Percentiles rank a stretch among this genome's conserved stretches.
Conservation (phyloP, 2,113 vertebrate species). For the Ptilorrhoa leucosticta region DNA sequence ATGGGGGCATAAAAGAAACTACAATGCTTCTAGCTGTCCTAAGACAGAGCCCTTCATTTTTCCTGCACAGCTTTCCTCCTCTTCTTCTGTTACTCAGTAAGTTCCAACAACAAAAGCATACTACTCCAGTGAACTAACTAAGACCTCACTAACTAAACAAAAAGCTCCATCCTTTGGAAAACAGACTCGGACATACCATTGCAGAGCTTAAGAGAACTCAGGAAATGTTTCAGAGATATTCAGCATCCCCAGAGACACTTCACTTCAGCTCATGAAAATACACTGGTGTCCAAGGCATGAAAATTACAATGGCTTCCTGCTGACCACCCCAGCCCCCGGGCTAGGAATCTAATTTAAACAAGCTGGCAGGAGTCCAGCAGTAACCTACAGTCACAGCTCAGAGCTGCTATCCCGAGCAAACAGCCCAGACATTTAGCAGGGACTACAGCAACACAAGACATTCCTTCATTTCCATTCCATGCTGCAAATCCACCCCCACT, state of each 20-base stretch:
- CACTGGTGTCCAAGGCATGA: constrained; percentile 60
- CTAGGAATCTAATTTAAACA: constrained; percentile 70
- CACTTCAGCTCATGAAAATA: constrained; percentile 74
- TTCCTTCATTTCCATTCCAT: constrained; percentile 4
- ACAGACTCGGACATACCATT: constrained; percentile 62
- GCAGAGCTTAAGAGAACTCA: constrained; percentile 62
- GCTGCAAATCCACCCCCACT: background rate
- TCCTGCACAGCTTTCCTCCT: background rate
- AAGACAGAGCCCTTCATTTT: background rate
- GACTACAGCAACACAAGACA: constrained; percentile 1
- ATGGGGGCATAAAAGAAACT: background rate
- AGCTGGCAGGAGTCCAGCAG: constrained; percentile 65
- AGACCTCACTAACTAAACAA: constrained; percentile 63
- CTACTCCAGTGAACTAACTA: constrained; percentile 12
- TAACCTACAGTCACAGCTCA: constrained; percentile 31
- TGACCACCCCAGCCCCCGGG: constrained; percentile 6
- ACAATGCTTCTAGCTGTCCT: background rate
- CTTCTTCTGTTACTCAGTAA: background rate
- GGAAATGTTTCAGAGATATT: constrained; percentile 78
- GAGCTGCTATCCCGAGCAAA: constrained; percentile 8
- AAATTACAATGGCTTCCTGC: constrained; percentile 73
- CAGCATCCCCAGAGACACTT: constrained; percentile 70
- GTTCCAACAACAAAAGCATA: background rate
- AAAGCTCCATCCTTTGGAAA: constrained; percentile 60
- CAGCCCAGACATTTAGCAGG: background rate